Conservation (phyloP, 2,797 vertebrate genomes). For the Rhabdophis nuchalis region DNA sequence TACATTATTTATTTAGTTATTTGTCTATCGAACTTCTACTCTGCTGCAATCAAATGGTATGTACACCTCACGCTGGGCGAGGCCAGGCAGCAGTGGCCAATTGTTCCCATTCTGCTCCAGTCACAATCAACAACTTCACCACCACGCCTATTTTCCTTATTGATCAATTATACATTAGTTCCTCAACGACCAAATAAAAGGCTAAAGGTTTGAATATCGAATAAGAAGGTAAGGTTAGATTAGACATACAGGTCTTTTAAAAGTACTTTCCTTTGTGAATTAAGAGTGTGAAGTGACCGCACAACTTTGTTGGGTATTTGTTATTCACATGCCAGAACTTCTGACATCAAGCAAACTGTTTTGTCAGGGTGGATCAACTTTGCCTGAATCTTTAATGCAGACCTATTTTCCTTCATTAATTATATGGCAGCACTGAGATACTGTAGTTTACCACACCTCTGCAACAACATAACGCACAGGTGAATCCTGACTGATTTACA, state of each 20-base stretch:
- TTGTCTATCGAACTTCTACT: neutral
- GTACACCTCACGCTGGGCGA: neutral
- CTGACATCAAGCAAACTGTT: neutral
- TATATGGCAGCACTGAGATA: neutral
- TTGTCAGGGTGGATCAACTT: neutral
- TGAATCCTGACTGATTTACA: neutral
- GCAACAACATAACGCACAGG: neutral
- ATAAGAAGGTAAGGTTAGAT: neutral
- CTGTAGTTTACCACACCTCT: neutral
- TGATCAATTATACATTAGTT: neutral
- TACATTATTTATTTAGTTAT: neutral
- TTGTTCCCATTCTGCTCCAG: neutral
- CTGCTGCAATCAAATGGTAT: neutral
- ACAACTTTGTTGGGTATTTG: neutral
- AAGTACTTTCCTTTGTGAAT: neutral
- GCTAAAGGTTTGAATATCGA: neutral
- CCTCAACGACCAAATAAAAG: neutral
- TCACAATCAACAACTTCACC: neutral
- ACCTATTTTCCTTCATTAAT: neutral
- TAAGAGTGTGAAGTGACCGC: neutral
- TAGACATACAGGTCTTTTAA: neutral
- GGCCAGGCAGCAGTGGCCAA: no score
- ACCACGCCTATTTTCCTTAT: no score
- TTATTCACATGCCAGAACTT: neutral
- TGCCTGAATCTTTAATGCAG: neutral